Conservation (phyloP, 2,113 vertebrate species). For the Cyprinodon tularosa region DNA sequence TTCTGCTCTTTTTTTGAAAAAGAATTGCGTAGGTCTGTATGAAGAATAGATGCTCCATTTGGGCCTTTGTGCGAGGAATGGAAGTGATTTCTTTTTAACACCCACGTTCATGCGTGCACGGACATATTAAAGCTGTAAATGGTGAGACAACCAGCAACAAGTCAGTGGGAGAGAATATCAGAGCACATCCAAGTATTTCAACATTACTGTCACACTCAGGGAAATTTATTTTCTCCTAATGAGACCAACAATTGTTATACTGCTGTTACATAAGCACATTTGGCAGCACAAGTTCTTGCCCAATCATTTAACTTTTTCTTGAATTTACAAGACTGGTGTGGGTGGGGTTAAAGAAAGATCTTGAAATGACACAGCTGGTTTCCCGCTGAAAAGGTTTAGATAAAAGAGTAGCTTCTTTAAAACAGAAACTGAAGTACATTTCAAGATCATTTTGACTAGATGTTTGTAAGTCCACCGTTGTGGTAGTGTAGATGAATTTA, state of each 20-base stretch:
- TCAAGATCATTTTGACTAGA: background rate
- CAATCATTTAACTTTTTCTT: constrained; percentile 31
- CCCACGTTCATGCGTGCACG: constrained; percentile 4
- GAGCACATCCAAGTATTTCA: constrained; percentile 57
- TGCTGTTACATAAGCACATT: constrained; percentile 50
- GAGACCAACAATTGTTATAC: constrained; percentile 45
- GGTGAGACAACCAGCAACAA: constrained; percentile 13
- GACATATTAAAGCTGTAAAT: constrained; percentile 18
- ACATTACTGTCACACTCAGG: constrained; percentile 37
- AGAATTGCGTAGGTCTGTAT: constrained; percentile 14
- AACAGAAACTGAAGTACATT: constrained; percentile 30
- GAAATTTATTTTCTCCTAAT: constrained; percentile 40
- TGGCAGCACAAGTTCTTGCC: constrained; percentile 48
- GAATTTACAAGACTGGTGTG: constrained; percentile 24
- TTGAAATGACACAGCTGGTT: constrained; percentile 19
- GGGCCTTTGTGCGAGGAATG: constrained; percentile 29
- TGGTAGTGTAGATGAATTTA: background rate
- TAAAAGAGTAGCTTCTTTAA: background rate
- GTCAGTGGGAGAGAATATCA: constrained; percentile 22
- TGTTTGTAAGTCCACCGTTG: background rate
- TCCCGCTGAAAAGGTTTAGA: background rate
- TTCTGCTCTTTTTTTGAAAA: constrained; percentile 2
- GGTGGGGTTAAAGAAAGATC: constrained; percentile 7
- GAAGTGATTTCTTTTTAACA: constrained; percentile 38
- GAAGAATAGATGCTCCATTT: constrained; percentile 24